Conservation (phyloP, 2,888 invertebrate species). For the Philopedon plagiatum region DNA sequence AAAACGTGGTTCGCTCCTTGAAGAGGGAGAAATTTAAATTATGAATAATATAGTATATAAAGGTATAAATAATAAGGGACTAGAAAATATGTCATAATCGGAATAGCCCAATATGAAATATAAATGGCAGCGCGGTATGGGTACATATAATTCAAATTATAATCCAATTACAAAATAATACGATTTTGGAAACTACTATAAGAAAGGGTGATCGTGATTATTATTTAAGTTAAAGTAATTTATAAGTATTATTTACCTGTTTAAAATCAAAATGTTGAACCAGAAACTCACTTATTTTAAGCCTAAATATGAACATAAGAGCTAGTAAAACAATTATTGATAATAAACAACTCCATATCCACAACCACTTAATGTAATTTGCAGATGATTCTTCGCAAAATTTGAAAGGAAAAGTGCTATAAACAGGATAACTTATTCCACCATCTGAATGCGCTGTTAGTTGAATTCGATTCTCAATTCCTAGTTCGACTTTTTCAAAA, state of each 20-base stretch:
- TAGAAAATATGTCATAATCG: too few relatives aligned
- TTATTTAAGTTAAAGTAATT: background rate
- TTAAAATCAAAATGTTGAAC: background rate
- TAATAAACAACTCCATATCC: background rate
- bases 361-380: background rate
- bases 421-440: constrained; percentile 17
- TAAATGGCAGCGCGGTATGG: too few relatives aligned
- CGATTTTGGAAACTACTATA: too few relatives aligned
- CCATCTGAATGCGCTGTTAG: constrained; percentile 32
- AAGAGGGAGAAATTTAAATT: too few relatives aligned
- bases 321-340: background rate
- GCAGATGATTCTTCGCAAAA: background rate
- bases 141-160: too few relatives aligned
- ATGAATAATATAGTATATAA: too few relatives aligned
- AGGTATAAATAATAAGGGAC: too few relatives aligned
- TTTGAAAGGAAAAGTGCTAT: background rate
- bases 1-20: too few relatives aligned
- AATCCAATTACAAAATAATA: too few relatives aligned
- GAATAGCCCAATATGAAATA: too few relatives aligned
- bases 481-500: constrained; percentile 33
- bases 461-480: constrained; percentile 57
- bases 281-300: background rate
- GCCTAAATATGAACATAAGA: background rate
- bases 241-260: background rate
- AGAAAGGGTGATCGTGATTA: too few relatives aligned